Evolutionary conservation across 53 echinoderm and acorn worm species (phyloP).

Genomic region (Patiria pectinifera): DNA sequence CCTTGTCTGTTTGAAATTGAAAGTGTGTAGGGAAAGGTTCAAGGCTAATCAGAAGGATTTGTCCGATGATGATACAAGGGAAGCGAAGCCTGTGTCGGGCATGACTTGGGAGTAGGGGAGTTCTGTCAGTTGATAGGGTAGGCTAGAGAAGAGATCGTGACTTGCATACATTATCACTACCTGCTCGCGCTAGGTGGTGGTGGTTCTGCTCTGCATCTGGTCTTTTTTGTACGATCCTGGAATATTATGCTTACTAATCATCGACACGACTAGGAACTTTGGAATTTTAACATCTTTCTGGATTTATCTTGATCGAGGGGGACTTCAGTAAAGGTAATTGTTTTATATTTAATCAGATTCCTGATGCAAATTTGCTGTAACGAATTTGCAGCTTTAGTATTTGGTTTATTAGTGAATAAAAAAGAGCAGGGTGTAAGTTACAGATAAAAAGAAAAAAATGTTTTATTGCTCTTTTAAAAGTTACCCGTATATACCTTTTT

Average conservation of each 20-base stretch:
- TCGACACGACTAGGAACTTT: background rate
- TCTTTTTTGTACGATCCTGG: background rate
- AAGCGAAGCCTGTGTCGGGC: background rate
- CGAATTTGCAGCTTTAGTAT: background rate
- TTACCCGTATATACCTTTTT: too few relatives aligned
- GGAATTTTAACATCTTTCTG: background rate
- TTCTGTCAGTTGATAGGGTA: background rate
- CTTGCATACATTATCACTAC: background rate
- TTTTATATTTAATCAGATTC: background rate
- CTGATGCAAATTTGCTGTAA: background rate
- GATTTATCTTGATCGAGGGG: background rate
- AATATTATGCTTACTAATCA: background rate
- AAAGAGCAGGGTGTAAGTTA: too few relatives aligned
- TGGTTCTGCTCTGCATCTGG: background rate
- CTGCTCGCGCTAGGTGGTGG: background rate
- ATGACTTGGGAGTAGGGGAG: background rate
- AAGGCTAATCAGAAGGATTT: constrained; percentile 49
- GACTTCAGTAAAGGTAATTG: background rate
- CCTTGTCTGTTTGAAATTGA: background rate
- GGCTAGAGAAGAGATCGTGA: background rate
- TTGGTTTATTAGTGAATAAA: too few relatives aligned
- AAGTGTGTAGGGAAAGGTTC: constrained; percentile 32
- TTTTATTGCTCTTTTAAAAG: too few relatives aligned
- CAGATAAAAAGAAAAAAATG: too few relatives aligned
- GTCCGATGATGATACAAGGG: constrained; percentile 16